Conservation (phyloP, 2,797 vertebrate species). For the Morus bassanus region DNA sequence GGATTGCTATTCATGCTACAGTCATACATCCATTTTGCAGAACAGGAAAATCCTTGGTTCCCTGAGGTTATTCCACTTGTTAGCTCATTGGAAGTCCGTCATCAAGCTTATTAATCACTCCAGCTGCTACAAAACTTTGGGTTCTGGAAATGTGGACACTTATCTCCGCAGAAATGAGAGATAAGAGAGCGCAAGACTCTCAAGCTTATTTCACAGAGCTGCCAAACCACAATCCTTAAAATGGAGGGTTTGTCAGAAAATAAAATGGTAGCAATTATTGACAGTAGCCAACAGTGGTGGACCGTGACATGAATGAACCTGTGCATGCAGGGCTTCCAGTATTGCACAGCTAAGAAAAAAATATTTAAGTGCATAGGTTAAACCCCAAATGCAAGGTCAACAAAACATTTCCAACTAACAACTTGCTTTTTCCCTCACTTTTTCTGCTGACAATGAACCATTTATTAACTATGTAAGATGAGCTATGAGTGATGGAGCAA, state of each 20-base stretch:
- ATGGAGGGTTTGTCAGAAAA: neutral
- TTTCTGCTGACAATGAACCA: neutral
- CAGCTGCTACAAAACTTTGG: neutral
- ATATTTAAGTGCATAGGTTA: neutral
- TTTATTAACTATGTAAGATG: neutral
- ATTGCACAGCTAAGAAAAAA: neutral
- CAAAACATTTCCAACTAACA: neutral
- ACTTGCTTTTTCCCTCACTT: neutral
- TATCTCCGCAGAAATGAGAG: neutral
- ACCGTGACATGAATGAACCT: neutral
- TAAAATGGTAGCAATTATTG: neutral
- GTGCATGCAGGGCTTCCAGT: neutral
- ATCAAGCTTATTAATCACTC: neutral
- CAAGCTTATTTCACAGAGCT: neutral
- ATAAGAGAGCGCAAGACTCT: neutral
- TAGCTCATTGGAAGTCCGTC: neutral
- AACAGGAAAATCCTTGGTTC: neutral
- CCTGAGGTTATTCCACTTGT: neutral
- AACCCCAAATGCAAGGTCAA: neutral
- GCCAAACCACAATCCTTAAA: neutral
- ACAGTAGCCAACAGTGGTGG: neutral
- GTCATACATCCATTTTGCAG: neutral
- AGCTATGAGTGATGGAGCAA: neutral
- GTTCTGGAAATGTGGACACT: neutral
- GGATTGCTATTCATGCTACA: neutral